phyloP scores from a whole-genome alignment of 1,140 invertebrate genomes.

The Xylocopa sonorina region DNA sequence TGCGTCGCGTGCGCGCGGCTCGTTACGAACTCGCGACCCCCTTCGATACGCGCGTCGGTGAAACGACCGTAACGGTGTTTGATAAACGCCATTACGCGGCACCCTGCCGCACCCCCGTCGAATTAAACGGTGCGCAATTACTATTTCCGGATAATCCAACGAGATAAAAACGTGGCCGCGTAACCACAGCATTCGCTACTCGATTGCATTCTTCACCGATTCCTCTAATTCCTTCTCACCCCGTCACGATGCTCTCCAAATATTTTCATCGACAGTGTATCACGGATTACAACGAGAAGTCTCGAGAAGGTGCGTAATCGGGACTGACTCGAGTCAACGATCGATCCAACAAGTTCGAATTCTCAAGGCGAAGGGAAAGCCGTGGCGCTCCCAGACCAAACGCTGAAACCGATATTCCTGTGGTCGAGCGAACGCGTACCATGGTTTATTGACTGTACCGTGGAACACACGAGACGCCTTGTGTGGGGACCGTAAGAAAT shows the following conservation, averaged over 20 bases:
- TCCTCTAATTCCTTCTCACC: no score
- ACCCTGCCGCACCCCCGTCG: not conserved
- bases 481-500: conserved; percentile 39
- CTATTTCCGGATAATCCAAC: conserved; percentile 30
- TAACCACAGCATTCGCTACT: no score
- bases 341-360: not conserved
- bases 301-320: no score
- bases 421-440: conserved; percentile 5
- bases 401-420: conserved; percentile 46
- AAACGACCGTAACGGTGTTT: conserved; percentile 15
- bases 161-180: conserved; percentile 20
- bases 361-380: no score
- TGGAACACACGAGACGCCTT: conserved; percentile 16
- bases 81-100: conserved; percentile 20
- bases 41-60: not conserved
- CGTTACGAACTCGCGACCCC: not conserved
- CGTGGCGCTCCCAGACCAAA: conserved; percentile 25
- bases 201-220: no score
- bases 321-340: not conserved
- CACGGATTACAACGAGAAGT: no score
- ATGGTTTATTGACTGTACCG: conserved; percentile 46
- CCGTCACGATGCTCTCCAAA: no score
- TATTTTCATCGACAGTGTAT: no score
- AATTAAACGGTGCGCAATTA: conserved; percentile 47
- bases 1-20: not conserved